A percentile compares a stretch with the other conserved stretches of the same genome.
phyloP scores from a whole-genome alignment of 2,797 vertebrate species.

The Oreortyx pictus region DNA sequence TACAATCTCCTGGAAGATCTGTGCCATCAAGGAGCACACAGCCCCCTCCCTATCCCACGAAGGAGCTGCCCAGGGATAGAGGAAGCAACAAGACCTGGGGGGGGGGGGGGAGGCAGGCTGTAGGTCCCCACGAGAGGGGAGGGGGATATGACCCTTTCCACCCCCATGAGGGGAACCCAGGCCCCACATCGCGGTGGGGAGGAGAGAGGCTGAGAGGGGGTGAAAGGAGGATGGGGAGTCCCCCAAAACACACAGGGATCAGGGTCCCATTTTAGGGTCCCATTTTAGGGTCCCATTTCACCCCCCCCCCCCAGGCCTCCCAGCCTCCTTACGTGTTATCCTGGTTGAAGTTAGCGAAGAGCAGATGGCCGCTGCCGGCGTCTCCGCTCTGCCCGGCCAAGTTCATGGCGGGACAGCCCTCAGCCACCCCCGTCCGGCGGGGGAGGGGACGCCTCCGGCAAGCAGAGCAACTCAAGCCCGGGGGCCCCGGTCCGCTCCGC shows the following conservation, averaged over 20 bases:
- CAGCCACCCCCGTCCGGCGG: conserved; percentile 22
- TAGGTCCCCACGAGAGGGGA: too few species aligned
- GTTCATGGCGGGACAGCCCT: conserved; percentile 88
- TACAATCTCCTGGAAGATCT: neutral
- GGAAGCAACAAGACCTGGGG: accelerated
- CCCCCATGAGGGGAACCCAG: neutral
- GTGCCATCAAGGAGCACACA: neutral
- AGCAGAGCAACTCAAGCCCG: conserved; percentile 33
- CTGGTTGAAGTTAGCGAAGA: conserved; percentile 99
- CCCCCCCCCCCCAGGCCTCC: neutral
- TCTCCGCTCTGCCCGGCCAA: conserved; percentile 96
- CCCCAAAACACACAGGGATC: neutral
- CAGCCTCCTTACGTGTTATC: conserved; percentile 90
- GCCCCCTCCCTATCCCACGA: neutral
- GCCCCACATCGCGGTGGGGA: accelerated
- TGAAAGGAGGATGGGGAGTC: neutral
- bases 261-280: neutral
- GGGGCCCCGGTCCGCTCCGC: neutral
- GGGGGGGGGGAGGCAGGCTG: accelerated
- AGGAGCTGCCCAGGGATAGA: neutral
- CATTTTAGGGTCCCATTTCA: neutral
- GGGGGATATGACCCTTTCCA: neutral
- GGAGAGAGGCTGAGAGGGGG: neutral
- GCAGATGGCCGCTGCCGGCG: conserved; percentile 93
- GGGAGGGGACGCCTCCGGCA: neutral